Conservation (phyloP, 1,140 invertebrate genomes). For the Bombus balteatus region DNA sequence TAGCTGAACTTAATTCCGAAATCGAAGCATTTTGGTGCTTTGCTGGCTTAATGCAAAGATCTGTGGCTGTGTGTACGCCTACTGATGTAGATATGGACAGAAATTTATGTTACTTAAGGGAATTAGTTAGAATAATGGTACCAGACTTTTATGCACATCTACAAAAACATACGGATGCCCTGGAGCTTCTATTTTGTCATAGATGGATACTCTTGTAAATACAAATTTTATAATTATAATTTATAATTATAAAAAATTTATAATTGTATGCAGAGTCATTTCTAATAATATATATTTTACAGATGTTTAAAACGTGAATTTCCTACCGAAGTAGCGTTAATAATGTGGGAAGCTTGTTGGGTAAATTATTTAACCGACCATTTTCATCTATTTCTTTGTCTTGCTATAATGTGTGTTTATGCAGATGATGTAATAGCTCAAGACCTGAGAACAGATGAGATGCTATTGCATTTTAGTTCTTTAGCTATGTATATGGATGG, state of each 20-base stretch:
- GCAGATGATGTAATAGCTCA: constrained; percentile 96
- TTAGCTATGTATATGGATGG: constrained; percentile 98
- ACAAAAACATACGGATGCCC: constrained; percentile 90
- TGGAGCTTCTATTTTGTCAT: constrained; percentile 95
- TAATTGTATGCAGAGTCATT: not conserved
- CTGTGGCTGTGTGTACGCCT: constrained; percentile 95
- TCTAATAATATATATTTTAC: constrained; percentile 37
- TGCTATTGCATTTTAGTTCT: constrained; percentile 96
- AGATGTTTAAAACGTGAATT: constrained; percentile 95
- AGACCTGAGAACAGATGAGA: constrained; percentile 94
- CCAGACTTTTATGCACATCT: constrained; percentile 94
- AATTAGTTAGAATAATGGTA: constrained; percentile 93
- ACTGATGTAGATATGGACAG: constrained; percentile 97
- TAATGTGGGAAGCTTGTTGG: constrained; percentile 98
- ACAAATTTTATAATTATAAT: not conserved
- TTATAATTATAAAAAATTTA: too few relatives aligned
- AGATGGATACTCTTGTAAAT: constrained; percentile 95
- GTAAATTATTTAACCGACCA: constrained; percentile 96
- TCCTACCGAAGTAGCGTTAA: constrained; percentile 91
- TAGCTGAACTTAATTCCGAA: constrained; percentile 94
- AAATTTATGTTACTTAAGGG: constrained; percentile 93
- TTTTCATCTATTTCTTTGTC: constrained; percentile 95
- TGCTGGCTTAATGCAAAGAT: constrained; percentile 94
- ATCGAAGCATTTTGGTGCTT: constrained; percentile 97
- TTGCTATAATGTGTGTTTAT: constrained; percentile 95